These are phyloP conservation scores for Drosophila tripunctata DNA, from an alignment of 2,888 invertebrate genomes.

Conservation along the genomic window DNA sequence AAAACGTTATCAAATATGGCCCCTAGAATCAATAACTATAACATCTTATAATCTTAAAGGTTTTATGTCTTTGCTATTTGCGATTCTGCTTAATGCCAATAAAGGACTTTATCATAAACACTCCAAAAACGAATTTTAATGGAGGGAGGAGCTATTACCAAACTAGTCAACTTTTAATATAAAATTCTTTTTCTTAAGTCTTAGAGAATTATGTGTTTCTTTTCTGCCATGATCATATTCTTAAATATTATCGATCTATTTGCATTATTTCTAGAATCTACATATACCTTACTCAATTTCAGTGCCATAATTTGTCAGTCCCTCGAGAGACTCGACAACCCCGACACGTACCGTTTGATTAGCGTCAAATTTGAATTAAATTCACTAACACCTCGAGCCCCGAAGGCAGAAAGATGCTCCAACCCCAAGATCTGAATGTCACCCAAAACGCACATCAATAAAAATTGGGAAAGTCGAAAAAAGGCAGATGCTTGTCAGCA, in stretches of 20 bases:
- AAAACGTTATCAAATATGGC: slow-evolving; percentile 71
- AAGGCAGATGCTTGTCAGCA: slow-evolving; percentile 64
- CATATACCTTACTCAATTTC: slow-evolving; percentile 11
- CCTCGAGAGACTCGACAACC: slow-evolving; percentile 28
- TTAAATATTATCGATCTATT: background rate
- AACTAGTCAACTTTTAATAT: too few relatives aligned
- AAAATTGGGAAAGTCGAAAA: slow-evolving; percentile 25
- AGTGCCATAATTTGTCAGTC: slow-evolving; percentile 3
- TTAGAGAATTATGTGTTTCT: background rate
- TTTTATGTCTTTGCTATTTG: slow-evolving; percentile 33
- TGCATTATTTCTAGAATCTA: background rate
- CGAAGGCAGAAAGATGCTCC: background rate
- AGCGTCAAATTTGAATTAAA: slow-evolving; percentile 77
- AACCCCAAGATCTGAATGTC: background rate
- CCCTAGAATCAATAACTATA: slow-evolving; percentile 47
- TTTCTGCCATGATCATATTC: background rate
- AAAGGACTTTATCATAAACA: slow-evolving; percentile 72
- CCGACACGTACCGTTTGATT: slow-evolving; percentile 72
- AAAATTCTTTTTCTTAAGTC: too few relatives aligned
- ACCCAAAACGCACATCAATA: slow-evolving; percentile 16
- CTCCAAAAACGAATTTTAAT: background rate
- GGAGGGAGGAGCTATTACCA: too few relatives aligned
- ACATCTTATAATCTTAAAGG: slow-evolving; percentile 17
- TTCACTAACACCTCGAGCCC: slow-evolving; percentile 66
- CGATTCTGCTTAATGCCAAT: slow-evolving; percentile 58